Conservation (phyloP, 30 jellyfish, hydroid and myxozoan species). For the Pelagia noctiluca region DNA sequence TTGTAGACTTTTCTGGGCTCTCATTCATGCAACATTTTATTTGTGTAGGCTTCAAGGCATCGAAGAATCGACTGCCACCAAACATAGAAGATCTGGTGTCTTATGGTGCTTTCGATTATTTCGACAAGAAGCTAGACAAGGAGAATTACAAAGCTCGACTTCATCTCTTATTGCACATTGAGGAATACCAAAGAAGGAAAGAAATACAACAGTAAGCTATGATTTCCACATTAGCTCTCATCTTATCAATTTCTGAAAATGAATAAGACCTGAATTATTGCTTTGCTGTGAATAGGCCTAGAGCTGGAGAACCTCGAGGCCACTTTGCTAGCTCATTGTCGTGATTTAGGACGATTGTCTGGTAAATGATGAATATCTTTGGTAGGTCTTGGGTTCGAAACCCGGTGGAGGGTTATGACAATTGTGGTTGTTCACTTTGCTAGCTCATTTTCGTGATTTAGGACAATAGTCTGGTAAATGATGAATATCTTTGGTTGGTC, state of each 20-base stretch:
- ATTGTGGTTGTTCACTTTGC: no score
- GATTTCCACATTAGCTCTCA: not conserved
- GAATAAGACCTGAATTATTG: not conserved
- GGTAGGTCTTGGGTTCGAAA: not conserved
- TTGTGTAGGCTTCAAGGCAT: constrained; percentile 16
- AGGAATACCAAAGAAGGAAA: constrained; percentile 70
- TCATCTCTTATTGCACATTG: constrained; percentile 70
- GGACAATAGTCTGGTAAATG: no score
- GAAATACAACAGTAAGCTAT: constrained; percentile 65
- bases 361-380: not conserved
- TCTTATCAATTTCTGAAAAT: not conserved
- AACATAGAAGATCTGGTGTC: constrained; percentile 63
- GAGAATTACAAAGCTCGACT: constrained; percentile 62
- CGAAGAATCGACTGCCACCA: constrained; percentile 73
- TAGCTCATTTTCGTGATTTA: no score
- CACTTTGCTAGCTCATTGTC: not conserved
- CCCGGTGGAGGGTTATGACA: no score
- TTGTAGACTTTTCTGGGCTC: not conserved
- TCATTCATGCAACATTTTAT: not conserved
- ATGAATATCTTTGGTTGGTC: no score
- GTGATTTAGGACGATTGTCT: not conserved
- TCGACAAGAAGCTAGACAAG: constrained; percentile 44
- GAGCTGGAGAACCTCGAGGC: not conserved
- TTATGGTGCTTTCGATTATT: constrained; percentile 75
- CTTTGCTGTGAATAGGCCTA: not conserved